A percentile compares a stretch with the other conserved stretches of the same genome.
Conservation (phyloP, 2,113 vertebrate species). For the Sinocyclocheilus anophthalmus region DNA sequence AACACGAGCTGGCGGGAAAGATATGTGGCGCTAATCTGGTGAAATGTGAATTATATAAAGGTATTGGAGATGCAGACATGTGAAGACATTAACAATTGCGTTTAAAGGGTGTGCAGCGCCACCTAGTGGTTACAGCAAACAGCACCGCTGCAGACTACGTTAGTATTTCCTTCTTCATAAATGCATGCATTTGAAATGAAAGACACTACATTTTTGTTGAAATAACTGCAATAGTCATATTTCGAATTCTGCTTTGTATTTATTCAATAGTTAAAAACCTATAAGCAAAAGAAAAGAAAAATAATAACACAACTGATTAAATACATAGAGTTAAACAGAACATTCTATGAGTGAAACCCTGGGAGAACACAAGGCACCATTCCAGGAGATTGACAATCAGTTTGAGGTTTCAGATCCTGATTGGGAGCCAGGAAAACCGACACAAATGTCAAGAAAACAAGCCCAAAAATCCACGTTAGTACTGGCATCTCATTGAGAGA, state of each 20-base stretch:
- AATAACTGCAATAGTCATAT: background rate
- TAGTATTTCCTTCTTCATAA: too few relatives aligned
- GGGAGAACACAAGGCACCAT: constrained; percentile 73
- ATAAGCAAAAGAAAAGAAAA: constrained; percentile 50
- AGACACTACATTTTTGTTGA: background rate
- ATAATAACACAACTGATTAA: constrained; percentile 59
- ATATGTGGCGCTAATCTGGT: background rate
- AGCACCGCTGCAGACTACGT: too few relatives aligned
- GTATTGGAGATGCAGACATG: background rate
- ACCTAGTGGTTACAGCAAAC: background rate
- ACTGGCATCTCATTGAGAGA: constrained; percentile 47
- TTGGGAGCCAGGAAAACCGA: constrained; percentile 45
- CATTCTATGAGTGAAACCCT: constrained; percentile 64
- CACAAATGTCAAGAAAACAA: constrained; percentile 30
- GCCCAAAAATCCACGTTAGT: constrained; percentile 35
- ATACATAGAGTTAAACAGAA: constrained; percentile 59
- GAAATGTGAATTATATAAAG: background rate
- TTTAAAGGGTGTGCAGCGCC: background rate
- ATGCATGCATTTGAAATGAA: too few relatives aligned
- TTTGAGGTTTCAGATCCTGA: constrained; percentile 62
- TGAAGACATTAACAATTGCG: background rate
- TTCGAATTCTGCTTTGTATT: constrained; percentile 30
- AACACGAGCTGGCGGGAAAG: background rate
- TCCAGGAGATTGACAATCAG: constrained; percentile 65
- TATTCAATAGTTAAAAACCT: constrained; percentile 60